Evolutionary conservation across 2,888 invertebrate species (phyloP), one percentile per base, ranked within the genome.

Genomic region (Andrena fulva): DNA sequence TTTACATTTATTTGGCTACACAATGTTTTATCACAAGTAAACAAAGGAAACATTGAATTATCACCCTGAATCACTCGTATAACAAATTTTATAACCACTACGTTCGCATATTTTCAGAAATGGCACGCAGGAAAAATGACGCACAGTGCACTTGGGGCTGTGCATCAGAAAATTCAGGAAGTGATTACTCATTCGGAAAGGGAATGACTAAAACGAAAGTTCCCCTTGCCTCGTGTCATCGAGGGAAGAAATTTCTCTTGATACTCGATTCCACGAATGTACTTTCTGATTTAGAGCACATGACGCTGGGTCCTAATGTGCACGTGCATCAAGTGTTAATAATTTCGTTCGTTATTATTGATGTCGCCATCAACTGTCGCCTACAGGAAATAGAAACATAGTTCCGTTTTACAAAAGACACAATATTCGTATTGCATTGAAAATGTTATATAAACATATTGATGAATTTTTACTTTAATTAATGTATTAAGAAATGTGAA

Each of bases 211-310:
- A 80, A 87, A 82, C 78, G 80, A 85, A 83, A 83, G 87, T 80
- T 66, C 72, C 63, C 72, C 60, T 27, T 56, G 56, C 60, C 67
- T 75, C 72, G n/a, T 68, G 59, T 62, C 78, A 81, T 66, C 67
- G 84, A 85, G 69, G 56, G 67, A 72, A 73, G 68, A 75, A 84
- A 88, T 87, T 88, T 90, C 89, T 89, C 89, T 70, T 80, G 81
- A 86, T 85, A 84, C 76, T 66, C 75, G 86, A 89, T 89, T 89
- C 85, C 77, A 64, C 62, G 67, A 82, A 75, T 80, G 80, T 66
- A 74, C 60, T 77, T 66, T 70, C 80, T 73, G 78, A 81, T 78
- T 56, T 77, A 64, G 71, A 78, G 72, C 68, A 71, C 69, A 67
- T 62, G 56, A 67, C 75, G 33, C 27, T 70, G 52, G 69, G 63